Evolutionary conservation across 2,888 invertebrate species (phyloP).

Genomic region (Cactoblastis cactorum): DNA sequence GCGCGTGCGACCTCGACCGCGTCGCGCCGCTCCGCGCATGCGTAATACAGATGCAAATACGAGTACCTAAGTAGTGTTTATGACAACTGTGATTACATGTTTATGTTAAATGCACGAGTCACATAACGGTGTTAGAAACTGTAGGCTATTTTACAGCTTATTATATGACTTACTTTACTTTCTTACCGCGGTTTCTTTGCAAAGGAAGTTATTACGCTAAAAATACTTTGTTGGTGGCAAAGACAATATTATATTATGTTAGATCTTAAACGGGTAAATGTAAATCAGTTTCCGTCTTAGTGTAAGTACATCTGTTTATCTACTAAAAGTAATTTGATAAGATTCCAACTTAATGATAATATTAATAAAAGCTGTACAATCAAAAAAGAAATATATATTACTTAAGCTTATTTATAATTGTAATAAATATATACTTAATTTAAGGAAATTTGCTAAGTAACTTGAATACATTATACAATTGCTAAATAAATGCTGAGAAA

Average conservation of each 20-base stretch:
- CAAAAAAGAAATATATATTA: too few relatives aligned
- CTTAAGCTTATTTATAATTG: too few relatives aligned
- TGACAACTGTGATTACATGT: neutral
- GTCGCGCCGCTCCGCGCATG: constrained; percentile 7
- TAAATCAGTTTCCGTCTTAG: neutral
- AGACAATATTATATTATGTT: neutral
- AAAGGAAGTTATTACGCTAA: neutral
- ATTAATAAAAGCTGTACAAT: too few relatives aligned
- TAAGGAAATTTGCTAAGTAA: too few relatives aligned
- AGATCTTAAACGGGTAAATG: neutral
- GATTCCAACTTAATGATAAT: too few relatives aligned
- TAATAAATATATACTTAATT: too few relatives aligned
- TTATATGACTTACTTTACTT: neutral
- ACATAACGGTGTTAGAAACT: neutral
- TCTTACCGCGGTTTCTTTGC: neutral
- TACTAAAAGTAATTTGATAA: too few relatives aligned
- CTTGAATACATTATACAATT: too few relatives aligned
- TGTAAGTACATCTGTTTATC: too few relatives aligned
- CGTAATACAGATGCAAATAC: constrained; percentile 7
- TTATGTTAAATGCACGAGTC: neutral
- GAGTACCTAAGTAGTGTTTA: too few relatives aligned
- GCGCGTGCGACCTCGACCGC: constrained; percentile 18
- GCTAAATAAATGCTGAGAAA: too few relatives aligned
- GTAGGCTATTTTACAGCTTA: neutral
- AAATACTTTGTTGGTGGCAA: neutral